phyloP scores from a whole-genome alignment of 2,888 invertebrate species.

The Dorcus parallelipipedus region DNA sequence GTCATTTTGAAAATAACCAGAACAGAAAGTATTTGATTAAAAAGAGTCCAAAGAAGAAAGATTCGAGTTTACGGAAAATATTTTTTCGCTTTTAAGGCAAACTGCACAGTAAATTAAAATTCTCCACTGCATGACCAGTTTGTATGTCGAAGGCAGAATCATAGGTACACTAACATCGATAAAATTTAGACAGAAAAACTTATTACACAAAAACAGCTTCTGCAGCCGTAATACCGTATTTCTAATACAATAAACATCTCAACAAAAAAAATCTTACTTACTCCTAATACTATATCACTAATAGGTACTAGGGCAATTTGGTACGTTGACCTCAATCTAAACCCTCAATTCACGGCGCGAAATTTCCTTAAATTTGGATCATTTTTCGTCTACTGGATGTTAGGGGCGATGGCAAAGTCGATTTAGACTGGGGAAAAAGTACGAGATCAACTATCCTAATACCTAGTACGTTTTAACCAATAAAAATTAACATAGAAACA shows the following conservation, averaged over 20 bases:
- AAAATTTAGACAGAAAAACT: conserved; percentile 8
- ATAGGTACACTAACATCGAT: conserved; percentile 4
- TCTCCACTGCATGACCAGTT: too few species aligned
- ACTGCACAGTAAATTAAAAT: too few species aligned
- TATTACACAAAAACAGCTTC: not conserved
- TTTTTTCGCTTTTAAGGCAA: too few species aligned
- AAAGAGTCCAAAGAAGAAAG: too few species aligned
- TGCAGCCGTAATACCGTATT: not conserved
- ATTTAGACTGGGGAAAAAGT: not conserved
- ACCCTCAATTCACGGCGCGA: not conserved
- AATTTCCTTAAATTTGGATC: not conserved
- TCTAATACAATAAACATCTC: conserved; percentile 3
- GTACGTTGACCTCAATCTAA: too few species aligned
- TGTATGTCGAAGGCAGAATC: not conserved
- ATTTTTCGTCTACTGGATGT: too few species aligned
- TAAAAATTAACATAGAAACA: conserved; percentile 22
- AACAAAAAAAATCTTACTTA: conserved; percentile 1
- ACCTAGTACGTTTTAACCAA: conserved; percentile 12
- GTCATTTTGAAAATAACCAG: too few species aligned
- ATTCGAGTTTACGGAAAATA: too few species aligned
- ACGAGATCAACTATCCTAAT: not conserved
- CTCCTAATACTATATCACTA: not conserved
- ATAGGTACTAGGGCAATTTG: too few species aligned
- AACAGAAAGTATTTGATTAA: too few species aligned
- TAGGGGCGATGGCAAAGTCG: too few species aligned